Base-by-base conservation (phyloP, 2,113 vertebrate species). In the Laticauda laticaudata region DNA sequence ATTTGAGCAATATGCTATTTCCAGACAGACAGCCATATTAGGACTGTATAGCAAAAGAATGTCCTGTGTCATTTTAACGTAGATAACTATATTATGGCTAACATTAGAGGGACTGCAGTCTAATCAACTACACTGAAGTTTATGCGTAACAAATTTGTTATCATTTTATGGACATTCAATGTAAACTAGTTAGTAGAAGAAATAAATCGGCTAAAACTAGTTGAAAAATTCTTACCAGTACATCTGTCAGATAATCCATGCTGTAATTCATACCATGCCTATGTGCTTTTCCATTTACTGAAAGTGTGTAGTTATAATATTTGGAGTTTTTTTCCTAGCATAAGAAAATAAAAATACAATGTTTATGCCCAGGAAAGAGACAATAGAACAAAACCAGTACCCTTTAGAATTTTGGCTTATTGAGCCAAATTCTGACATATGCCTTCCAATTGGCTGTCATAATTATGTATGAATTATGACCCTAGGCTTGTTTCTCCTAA, bases 301-400 rank as follows among this genome's bases (percentile, higher is more conserved):
- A 99, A 85, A 99, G 98, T 0, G 99, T 99, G 59, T 99, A 99
- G 97, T 99, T 99, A 96, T 99, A 99, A 92, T 99, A 99, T 88
- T 99, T 99, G 0, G 99, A 99, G 97, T 99, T 99, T 95, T 98
- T 99, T 94, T 99, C 99, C 99, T 99, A 95, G 12, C 69, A 90
- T 92, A 95, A 43, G 56, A 94, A 9, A 93, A 61, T 94, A 93
- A 91, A 9, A 91, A 91, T 18, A 59, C 5, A 88, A 21, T 55
- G 51, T 20, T 56, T 86, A 90, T 34, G 20, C 39, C 51, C 5
- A 18, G 53, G 34, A 57, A 51, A 85, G 1, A 45, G 15, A 15
- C 34, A 57, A n/a, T 39, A 81, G 75, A 81, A 43, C 34, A 81
- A 81, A 81, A 81, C n/a, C 15, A 81, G 43, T 43, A 43, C 21